Conservation (phyloP, 2,797 vertebrate genomes). For the Macrochelys suwanniensis region DNA sequence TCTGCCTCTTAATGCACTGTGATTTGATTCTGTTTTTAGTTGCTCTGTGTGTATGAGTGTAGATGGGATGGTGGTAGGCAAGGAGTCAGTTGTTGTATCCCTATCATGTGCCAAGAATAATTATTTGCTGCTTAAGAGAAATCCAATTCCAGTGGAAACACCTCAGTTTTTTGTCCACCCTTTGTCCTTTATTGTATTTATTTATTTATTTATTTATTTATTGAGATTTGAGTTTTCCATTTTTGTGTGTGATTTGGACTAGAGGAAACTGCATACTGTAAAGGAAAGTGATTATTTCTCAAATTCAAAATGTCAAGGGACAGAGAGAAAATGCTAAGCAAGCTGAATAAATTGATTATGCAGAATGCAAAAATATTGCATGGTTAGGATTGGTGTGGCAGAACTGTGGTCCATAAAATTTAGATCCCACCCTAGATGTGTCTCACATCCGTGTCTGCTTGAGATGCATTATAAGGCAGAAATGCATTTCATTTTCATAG, state of each 20-base stretch:
- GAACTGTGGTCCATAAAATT: conserved; percentile 40
- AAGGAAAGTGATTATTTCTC: conserved; percentile 53
- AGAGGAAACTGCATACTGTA: conserved; percentile 23
- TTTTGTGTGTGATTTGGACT: background rate
- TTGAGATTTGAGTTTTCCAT: conserved; percentile 7
- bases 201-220: background rate
- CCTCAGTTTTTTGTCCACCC: background rate
- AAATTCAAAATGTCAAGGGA: conserved; percentile 38
- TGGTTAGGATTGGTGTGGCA: conserved; percentile 26
- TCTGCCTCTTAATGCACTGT: background rate
- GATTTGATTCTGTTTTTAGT: background rate
- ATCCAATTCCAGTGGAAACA: conserved; percentile 24
- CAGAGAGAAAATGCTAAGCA: background rate
- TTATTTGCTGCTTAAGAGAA: conserved; percentile 24
- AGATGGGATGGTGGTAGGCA: background rate
- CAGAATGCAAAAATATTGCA: background rate
- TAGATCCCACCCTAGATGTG: conserved; percentile 14
- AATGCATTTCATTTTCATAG: conserved; percentile 23
- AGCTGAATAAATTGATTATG: conserved; percentile 40
- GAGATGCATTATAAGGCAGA: conserved; percentile 14
- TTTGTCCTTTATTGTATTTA: background rate
- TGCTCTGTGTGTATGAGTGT: accelerated
- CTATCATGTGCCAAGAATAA: conserved; percentile 32
- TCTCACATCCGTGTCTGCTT: background rate
- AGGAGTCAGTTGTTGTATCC: background rate